Percentiles rank a stretch among this genome's conserved stretches.
phyloP scores from a whole-genome alignment of 2,113 vertebrate genomes.

The Nesogale talazaci region DNA sequence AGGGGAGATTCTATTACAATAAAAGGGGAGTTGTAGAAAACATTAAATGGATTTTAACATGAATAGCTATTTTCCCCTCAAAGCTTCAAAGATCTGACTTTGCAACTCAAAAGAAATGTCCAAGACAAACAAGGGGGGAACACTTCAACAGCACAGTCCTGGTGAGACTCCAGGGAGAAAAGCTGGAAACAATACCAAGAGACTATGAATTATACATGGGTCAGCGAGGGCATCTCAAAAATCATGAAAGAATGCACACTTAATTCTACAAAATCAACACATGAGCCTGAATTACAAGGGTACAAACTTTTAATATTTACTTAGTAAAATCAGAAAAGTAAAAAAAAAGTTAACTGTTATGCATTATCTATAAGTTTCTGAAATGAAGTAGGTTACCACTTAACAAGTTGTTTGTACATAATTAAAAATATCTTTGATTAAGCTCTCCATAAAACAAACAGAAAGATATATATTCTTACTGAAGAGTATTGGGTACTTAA shows the following conservation, averaged over 20 bases:
- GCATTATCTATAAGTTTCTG: too few species aligned
- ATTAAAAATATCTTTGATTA: too few species aligned
- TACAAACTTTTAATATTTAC: slow-evolving; percentile 83
- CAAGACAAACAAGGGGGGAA: slow-evolving; percentile 64
- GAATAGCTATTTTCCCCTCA: slow-evolving; percentile 42
- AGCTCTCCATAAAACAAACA: too few species aligned
- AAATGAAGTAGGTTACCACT: too few species aligned
- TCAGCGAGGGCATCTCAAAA: slow-evolving; percentile 86
- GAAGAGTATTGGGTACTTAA: slow-evolving; percentile 86
- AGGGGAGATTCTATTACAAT: slow-evolving; percentile 63
- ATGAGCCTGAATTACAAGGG: slow-evolving; percentile 86
- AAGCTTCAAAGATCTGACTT: slow-evolving; percentile 61
- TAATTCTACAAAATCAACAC: slow-evolving; percentile 89
- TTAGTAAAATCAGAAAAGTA: slow-evolving; percentile 91
- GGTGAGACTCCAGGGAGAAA: slow-evolving; percentile 72
- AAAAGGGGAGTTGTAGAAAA: slow-evolving; percentile 45
- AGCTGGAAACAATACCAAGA: slow-evolving; percentile 71
- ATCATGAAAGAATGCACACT: slow-evolving; percentile 87
- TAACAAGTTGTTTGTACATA: too few species aligned
- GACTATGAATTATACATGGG: slow-evolving; percentile 79
- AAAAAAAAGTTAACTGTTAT: too few species aligned
- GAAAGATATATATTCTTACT: slow-evolving; percentile 87
- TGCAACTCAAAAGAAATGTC: slow-evolving; percentile 72
- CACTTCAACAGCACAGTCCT: slow-evolving; percentile 67
- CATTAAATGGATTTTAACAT: slow-evolving; percentile 34